Base-by-base conservation (phyloP, 2,888 invertebrate genomes). In the Vandiemenella viatica region DNA sequence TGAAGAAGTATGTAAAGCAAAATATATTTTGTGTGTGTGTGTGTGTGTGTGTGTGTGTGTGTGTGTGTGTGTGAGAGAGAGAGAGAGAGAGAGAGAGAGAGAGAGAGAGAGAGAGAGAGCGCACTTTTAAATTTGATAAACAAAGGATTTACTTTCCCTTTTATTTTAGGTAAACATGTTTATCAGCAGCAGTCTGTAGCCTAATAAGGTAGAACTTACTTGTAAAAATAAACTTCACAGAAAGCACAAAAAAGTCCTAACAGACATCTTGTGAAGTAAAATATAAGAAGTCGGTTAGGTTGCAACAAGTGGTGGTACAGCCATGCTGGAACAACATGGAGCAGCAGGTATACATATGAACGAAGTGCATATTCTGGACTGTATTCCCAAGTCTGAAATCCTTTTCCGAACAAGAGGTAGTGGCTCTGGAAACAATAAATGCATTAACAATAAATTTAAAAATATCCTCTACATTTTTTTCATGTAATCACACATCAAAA, bases 331-430 rank as follows among this genome's bases (percentile, higher is more conserved):
- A 87, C 75, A 4, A 87, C 85, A 66, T 96, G 90, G 43, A 95
- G 65, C 72, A 90, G 75, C 19, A 99, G 70, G 61, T 96, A 93
- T 51, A 87, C 81, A 66, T 98, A 99, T 0, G 98, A 98, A 40
- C 98, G 75, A 43, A 99, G 76, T 0, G 93, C 95, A 66, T 82
- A 97, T 52, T 76, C 72, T 0, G 98, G 96, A 62, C 95, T 93
- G 66, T 99, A 99, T 66, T 99, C 98, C 98, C 98, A 99, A 22
- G 98, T 98, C 71, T 99, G 97, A 53, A 97, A 77, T 5, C 98
- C 98, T 62, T 76, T 80, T 7, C 91, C 92, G 63, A 91, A 93
- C 45, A 97, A 77, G 70, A 83, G 61, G 70, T 73, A 77, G 60
- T 84, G 82, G 48, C 77, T 73, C 78, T 77, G 62, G 48, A 64